Evolutionary conservation across 2,888 invertebrate genomes (phyloP).

Genomic region (Caenorhabditis sp.): DNA sequence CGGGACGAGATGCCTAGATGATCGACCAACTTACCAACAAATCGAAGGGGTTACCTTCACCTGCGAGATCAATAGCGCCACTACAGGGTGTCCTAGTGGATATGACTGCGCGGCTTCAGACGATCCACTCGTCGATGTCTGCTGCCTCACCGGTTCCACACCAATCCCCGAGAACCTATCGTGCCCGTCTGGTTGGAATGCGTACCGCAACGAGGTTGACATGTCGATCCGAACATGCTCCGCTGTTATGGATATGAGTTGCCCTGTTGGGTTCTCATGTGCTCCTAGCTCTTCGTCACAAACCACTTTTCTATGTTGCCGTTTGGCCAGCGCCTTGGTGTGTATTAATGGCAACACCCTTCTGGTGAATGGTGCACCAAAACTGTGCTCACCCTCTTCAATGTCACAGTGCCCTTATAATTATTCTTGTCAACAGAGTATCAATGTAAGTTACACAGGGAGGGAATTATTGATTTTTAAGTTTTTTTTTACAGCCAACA

Average conservation of each 20-base stretch:
- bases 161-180: slow-evolving; percentile 34
- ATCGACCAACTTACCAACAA: slow-evolving; percentile 63
- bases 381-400: slow-evolving; percentile 43
- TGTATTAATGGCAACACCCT: slow-evolving; percentile 49
- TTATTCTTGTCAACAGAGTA: slow-evolving; percentile 62
- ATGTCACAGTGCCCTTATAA: slow-evolving; percentile 59
- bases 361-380: slow-evolving; percentile 50
- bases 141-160: slow-evolving; percentile 53
- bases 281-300: slow-evolving; percentile 43
- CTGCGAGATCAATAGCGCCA: slow-evolving; percentile 36
- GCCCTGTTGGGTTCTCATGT: slow-evolving; percentile 57
- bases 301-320: slow-evolving; percentile 58
- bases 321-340: slow-evolving; percentile 57
- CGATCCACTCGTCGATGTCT: slow-evolving; percentile 56
- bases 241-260: slow-evolving; percentile 46
- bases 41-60: slow-evolving; percentile 53
- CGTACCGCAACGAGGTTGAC: slow-evolving; percentile 45
- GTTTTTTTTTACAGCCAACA: slow-evolving; percentile 44
- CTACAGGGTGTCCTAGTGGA: slow-evolving; percentile 59
- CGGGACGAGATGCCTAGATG: slow-evolving; percentile 60
- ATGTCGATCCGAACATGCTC: slow-evolving; percentile 42
- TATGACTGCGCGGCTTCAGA: slow-evolving; percentile 63
- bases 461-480: not conserved
- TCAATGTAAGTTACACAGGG: slow-evolving; percentile 45
- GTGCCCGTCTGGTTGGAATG: slow-evolving; percentile 60